phyloP scores from a whole-genome alignment of 2,797 vertebrate species.

The Hapalemur alaotrensis region DNA sequence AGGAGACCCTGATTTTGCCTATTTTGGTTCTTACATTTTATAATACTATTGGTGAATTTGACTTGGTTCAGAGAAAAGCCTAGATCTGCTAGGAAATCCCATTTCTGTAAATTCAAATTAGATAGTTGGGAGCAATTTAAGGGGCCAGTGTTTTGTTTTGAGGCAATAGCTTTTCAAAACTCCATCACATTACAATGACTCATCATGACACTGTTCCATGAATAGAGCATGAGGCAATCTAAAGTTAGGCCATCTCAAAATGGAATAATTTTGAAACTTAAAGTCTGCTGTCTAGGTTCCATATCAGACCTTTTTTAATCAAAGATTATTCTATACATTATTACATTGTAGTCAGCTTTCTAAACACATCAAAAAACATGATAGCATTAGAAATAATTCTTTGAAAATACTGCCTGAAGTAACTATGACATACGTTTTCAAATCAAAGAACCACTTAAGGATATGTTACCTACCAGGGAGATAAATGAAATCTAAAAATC shows the following conservation, averaged over 20 bases:
- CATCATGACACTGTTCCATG: not conserved
- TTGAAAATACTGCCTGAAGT: not conserved
- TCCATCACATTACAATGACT: not conserved
- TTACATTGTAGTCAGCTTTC: not conserved
- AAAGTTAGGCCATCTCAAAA: not conserved
- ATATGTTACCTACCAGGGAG: not conserved
- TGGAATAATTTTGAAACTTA: not conserved
- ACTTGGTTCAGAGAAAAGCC: not conserved
- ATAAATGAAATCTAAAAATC: not conserved
- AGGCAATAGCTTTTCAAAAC: not conserved
- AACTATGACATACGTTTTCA: not conserved
- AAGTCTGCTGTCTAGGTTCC: not conserved
- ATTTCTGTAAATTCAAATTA: not conserved
- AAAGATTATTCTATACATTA: not conserved
- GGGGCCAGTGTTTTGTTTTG: not conserved
- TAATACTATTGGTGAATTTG: not conserved
- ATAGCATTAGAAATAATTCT: not conserved
- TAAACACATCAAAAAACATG: not conserved
- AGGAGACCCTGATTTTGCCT: not conserved
- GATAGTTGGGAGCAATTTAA: not conserved
- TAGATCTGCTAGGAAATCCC: not conserved
- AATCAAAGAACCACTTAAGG: not conserved
- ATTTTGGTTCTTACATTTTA: not conserved
- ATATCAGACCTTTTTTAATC: not conserved
- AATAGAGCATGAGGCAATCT: not conserved